phyloP scores from a whole-genome alignment of 2,888 invertebrate genomes.

The Dysmachus trigonus region DNA sequence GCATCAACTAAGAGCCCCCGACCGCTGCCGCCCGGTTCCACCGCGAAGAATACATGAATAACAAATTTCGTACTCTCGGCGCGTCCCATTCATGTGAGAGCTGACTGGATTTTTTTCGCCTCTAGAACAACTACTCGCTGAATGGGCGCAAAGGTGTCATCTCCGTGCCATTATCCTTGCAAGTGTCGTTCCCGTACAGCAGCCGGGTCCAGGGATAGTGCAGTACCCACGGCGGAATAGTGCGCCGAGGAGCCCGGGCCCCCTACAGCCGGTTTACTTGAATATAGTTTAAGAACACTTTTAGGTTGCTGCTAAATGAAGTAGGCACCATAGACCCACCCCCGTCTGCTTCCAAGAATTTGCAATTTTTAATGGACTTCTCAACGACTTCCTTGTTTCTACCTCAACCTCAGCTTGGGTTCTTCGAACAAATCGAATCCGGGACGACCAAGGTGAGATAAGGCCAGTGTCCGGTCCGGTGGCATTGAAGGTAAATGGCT shows the following conservation, averaged over 20 bases:
- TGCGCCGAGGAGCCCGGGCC: not conserved
- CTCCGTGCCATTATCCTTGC: constrained; percentile 30
- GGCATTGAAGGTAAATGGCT: constrained; percentile 2
- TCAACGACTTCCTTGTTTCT: not conserved
- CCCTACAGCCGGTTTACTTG: not conserved
- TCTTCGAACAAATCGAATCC: not conserved
- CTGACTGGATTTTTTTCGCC: not conserved
- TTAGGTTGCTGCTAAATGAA: not conserved
- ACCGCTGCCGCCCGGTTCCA: not conserved
- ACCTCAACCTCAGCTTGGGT: not conserved
- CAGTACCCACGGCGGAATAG: not conserved
- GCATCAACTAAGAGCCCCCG: not conserved
- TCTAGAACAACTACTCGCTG: not conserved
- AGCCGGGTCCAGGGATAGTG: not conserved
- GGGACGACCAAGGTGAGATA: not conserved
- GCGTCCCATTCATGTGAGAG: constrained; percentile 4
- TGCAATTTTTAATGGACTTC: constrained; percentile 23
- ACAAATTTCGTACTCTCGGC: constrained; percentile 17
- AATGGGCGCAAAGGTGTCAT: constrained; percentile 9
- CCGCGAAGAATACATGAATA: constrained; percentile 27
- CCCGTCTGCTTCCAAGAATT: not conserved
- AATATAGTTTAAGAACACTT: constrained; percentile 27
- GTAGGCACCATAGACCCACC: not conserved
- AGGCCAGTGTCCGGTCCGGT: not conserved
- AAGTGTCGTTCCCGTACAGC: constrained; percentile 7